Evolutionary conservation across 1,140 invertebrate species (phyloP).

Genomic region (Tetragonula clypearis): DNA sequence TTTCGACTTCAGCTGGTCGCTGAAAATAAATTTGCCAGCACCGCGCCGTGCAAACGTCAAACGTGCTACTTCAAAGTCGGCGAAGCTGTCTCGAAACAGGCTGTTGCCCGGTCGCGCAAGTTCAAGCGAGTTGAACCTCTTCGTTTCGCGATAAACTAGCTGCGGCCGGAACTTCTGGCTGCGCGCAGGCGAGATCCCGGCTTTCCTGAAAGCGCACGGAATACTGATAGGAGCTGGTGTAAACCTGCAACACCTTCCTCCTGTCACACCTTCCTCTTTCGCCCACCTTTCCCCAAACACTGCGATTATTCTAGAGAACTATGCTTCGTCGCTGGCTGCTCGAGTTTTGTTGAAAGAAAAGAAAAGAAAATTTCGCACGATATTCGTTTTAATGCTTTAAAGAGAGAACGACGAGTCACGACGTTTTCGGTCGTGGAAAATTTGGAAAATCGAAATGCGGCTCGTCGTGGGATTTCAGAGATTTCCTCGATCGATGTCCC

Average conservation of each 20-base stretch:
- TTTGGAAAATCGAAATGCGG: too few relatives aligned
- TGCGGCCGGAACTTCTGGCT: background rate
- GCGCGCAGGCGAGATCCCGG: background rate
- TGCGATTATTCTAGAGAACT: slow-evolving; percentile 3
- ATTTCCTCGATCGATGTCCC: too few relatives aligned
- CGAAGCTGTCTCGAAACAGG: background rate
- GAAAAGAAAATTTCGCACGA: background rate
- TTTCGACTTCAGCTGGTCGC: background rate
- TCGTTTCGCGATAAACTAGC: slow-evolving; percentile 21
- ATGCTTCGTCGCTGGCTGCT: background rate
- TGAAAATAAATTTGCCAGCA: background rate
- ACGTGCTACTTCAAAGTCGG: background rate
- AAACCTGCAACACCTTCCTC: background rate
- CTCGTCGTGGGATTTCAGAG: too few relatives aligned
- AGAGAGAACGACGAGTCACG: too few relatives aligned
- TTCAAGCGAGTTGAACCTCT: background rate
- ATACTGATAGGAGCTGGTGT: background rate
- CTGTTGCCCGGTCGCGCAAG: background rate
- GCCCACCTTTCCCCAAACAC: background rate
- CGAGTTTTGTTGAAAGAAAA: background rate
- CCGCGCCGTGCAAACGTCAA: background rate
- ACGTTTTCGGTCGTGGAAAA: too few relatives aligned
- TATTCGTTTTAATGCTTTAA: background rate
- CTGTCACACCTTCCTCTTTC: background rate
- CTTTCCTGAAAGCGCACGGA: background rate